phyloP scores from a whole-genome alignment of 2,888 invertebrate genomes.

The Ennomos quercinarius region DNA sequence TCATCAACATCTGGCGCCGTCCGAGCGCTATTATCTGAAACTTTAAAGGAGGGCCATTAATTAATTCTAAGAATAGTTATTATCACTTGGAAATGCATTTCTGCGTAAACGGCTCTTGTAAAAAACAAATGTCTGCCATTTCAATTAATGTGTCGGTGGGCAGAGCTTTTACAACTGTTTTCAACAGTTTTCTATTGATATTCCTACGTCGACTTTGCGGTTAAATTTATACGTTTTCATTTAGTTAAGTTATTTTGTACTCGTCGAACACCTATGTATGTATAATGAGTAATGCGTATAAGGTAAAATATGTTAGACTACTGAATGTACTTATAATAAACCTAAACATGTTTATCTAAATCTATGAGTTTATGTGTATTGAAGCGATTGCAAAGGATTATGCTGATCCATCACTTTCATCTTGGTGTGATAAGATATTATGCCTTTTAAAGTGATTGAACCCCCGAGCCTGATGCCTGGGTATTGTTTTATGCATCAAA shows the following conservation, averaged over 20 bases:
- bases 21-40: slow-evolving; percentile 70
- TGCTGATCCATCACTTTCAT: slow-evolving; percentile 22
- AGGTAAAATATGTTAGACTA: too few species aligned
- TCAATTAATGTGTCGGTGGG: slow-evolving; percentile 11
- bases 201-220: too few species aligned
- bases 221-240: too few species aligned
- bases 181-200: background rate
- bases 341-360: slow-evolving; percentile 9
- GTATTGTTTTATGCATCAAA: slow-evolving; percentile 65
- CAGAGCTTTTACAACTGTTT: slow-evolving; percentile 6
- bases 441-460: slow-evolving; percentile 34
- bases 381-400: slow-evolving; percentile 26
- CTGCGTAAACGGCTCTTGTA: slow-evolving; percentile 19
- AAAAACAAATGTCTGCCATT: slow-evolving; percentile 27
- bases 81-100: slow-evolving; percentile 40
- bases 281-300: too few species aligned
- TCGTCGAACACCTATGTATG: too few species aligned
- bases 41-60: slow-evolving; percentile 67
- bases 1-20: slow-evolving; percentile 78
- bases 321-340: background rate
- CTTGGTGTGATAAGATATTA: slow-evolving; percentile 22
- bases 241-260: too few species aligned
- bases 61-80: slow-evolving; percentile 63
- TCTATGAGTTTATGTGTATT: slow-evolving; percentile 14
- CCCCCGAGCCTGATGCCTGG: slow-evolving; percentile 23